Evolutionary conservation across 2,113 vertebrate species (phyloP).

Genomic region (Pomatostomus ruficeps): DNA sequence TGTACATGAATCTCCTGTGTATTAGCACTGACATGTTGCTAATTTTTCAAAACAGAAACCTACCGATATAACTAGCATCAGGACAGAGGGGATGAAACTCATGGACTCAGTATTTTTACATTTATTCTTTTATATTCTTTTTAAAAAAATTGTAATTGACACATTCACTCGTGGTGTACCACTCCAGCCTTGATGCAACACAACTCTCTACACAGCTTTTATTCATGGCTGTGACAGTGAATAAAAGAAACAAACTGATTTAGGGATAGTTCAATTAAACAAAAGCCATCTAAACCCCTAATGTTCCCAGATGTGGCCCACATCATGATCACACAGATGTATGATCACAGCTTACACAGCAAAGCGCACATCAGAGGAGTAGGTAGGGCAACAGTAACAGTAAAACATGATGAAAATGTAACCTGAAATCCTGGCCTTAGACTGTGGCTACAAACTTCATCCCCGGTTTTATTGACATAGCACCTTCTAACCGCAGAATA

Average conservation of each 20-base stretch:
- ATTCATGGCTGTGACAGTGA: background rate
- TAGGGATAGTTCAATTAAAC: background rate
- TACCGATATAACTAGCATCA: background rate
- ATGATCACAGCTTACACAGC: background rate
- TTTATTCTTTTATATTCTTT: background rate
- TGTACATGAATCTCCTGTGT: background rate
- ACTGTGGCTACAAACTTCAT: background rate
- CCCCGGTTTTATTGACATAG: background rate
- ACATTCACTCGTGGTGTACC: background rate
- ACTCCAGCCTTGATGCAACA: background rate
- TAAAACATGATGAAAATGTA: background rate
- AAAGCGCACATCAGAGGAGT: background rate
- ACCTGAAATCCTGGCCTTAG: background rate
- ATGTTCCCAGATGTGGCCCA: background rate
- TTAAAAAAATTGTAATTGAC: background rate
- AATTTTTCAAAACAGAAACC: background rate
- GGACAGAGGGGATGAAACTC: background rate
- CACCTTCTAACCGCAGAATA: background rate
- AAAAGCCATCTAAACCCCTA: background rate
- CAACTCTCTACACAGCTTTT: background rate
- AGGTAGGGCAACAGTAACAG: background rate
- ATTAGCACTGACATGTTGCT: background rate
- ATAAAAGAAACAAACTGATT: background rate
- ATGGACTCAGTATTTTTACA: background rate
- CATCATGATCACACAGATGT: fast-evolving